phyloP scores from a whole-genome alignment of 2,113 vertebrate species.

The Corynorhinus townsendii region DNA sequence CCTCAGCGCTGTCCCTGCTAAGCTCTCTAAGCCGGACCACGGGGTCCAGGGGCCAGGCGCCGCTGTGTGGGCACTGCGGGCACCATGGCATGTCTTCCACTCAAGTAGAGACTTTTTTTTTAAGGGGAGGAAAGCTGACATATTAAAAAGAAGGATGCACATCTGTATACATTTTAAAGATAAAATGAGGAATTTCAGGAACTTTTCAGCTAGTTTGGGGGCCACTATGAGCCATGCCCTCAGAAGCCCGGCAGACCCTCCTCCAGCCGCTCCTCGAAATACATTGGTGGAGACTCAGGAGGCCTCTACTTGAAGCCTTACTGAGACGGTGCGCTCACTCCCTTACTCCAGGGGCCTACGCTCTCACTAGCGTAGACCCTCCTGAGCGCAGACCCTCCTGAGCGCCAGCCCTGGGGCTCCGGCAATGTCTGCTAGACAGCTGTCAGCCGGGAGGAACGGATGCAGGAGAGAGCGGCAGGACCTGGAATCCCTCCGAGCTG shows the following conservation, averaged over 20 bases:
- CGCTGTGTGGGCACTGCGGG: accelerated
- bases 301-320: background rate
- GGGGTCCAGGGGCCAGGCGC: background rate
- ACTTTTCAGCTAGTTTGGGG: background rate
- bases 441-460: background rate
- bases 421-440: background rate
- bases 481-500: background rate
- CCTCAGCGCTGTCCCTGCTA: background rate
- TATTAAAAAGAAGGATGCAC: background rate
- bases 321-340: background rate
- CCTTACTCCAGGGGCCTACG: background rate
- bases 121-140: background rate
- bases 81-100: accelerated
- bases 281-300: background rate
- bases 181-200: constrained; percentile 19
- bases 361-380: background rate
- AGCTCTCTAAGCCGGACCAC: background rate
- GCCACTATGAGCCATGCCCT: background rate
- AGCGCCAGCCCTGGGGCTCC: background rate
- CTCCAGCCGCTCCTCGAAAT: background rate
- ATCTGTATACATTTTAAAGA: background rate
- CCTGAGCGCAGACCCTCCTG: background rate
- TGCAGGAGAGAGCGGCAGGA: background rate
- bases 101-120: background rate
- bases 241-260: background rate